Conservation (phyloP, 2,797 vertebrate species). For the Selene dorsalis region DNA sequence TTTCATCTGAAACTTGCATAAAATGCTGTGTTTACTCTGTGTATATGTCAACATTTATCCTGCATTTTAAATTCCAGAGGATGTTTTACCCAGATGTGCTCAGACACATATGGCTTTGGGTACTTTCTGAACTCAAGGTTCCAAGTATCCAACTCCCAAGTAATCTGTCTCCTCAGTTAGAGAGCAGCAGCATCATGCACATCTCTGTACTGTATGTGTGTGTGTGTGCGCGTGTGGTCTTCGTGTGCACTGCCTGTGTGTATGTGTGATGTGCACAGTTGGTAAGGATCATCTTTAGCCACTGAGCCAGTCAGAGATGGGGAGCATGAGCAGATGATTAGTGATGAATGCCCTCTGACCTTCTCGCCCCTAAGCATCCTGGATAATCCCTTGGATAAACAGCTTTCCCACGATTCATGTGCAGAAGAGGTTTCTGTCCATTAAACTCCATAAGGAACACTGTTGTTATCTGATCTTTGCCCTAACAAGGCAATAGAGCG, state of each 20-base stretch:
- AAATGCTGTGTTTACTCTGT: not conserved
- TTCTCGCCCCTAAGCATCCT: conserved; percentile 73
- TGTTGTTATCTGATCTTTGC: conserved; percentile 39
- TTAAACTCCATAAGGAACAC: conserved; percentile 55
- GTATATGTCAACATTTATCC: conserved; percentile 30
- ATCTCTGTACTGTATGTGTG: conserved; percentile 30
- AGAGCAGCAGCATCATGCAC: conserved; percentile 48
- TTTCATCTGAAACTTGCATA: not conserved
- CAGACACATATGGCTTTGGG: conserved; percentile 49
- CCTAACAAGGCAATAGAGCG: conserved; percentile 44
- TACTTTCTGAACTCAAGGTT: conserved; percentile 58
- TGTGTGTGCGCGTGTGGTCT: conserved; percentile 21
- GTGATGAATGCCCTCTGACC: conserved; percentile 75
- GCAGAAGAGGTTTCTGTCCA: conserved; percentile 53
- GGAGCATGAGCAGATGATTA: conserved; percentile 78
- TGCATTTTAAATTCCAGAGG: conserved; percentile 37
- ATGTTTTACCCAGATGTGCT: conserved; percentile 26
- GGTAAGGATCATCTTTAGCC: conserved; percentile 72
- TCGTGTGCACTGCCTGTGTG: conserved; percentile 32
- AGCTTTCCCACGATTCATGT: conserved; percentile 71
- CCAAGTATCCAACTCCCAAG: conserved; percentile 54
- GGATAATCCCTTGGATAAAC: conserved; percentile 79
- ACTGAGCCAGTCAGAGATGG: conserved; percentile 72
- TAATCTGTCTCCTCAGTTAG: conserved; percentile 67
- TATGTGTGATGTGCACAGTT: conserved; percentile 63